Percentiles rank a stretch among this genome's conserved stretches.
Evolutionary conservation across 2,888 invertebrate genomes (phyloP).

Genomic region (Cerastis leucographa): DNA sequence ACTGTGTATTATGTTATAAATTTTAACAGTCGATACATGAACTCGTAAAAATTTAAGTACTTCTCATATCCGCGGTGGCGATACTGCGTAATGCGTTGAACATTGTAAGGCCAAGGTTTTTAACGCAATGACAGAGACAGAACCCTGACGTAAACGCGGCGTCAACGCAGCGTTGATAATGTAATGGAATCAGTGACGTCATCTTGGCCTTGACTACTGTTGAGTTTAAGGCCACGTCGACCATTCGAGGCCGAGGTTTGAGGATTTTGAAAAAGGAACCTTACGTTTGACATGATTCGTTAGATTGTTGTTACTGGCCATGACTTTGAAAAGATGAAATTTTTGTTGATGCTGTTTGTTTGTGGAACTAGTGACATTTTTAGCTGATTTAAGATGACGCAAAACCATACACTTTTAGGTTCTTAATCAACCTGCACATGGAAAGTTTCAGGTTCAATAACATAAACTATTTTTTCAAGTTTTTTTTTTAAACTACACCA

Average conservation of each 20-base stretch:
- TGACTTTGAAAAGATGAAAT: neutral
- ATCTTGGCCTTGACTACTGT: slow-evolving; percentile 53
- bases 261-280: slow-evolving; percentile 50
- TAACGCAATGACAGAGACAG: slow-evolving; percentile 24
- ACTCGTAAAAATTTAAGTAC: slow-evolving; percentile 51
- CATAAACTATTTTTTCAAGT: slow-evolving; percentile 4
- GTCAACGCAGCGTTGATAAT: slow-evolving; percentile 53
- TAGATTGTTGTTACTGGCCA: neutral
- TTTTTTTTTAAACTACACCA: neutral
- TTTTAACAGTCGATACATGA: slow-evolving; percentile 60
- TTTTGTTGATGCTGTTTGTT: neutral
- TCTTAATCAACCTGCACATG: neutral
- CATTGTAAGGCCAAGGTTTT: slow-evolving; percentile 55
- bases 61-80: slow-evolving; percentile 49
- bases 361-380: neutral
- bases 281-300: slow-evolving; percentile 8
- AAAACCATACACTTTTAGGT: neutral
- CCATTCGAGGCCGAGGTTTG: slow-evolving; percentile 30
- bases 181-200: slow-evolving; percentile 46
- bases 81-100: slow-evolving; percentile 31
- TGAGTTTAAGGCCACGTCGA: slow-evolving; percentile 55
- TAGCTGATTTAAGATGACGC: neutral
- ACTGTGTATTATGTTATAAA: slow-evolving; percentile 55
- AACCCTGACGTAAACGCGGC: slow-evolving; percentile 36
- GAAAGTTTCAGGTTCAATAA: slow-evolving; percentile 19